phyloP scores from a whole-genome alignment of 2,888 invertebrate species.

The Pasiphila rectangulata region DNA sequence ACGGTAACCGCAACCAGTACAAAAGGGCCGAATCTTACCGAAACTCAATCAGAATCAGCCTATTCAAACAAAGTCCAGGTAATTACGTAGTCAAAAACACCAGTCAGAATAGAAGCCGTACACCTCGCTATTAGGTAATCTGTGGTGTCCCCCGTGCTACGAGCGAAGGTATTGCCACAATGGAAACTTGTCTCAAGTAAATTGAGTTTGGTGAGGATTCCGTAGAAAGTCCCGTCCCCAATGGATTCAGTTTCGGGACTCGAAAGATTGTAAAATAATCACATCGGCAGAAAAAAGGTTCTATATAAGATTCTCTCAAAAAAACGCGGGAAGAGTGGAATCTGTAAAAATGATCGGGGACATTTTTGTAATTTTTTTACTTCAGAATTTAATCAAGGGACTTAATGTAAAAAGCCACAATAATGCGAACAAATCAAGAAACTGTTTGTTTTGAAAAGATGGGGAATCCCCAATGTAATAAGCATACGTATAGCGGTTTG shows the following conservation, averaged over 20 bases:
- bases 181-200: conserved; percentile 63
- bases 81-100: conserved; percentile 22
- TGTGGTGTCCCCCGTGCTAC: conserved; percentile 23
- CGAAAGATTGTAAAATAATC: too few species aligned
- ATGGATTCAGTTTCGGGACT: conserved; percentile 4
- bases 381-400: too few species aligned
- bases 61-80: conserved; percentile 16
- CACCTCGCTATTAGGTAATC: conserved; percentile 9
- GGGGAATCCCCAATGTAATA: too few species aligned
- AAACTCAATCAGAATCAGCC: conserved; percentile 2
- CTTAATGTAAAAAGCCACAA: too few species aligned
- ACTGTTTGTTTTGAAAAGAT: too few species aligned
- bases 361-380: too few species aligned
- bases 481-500: too few species aligned
- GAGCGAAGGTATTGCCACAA: conserved; percentile 58
- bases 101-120: conserved; percentile 27
- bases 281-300: too few species aligned
- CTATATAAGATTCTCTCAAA: too few species aligned
- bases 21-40: conserved; percentile 14
- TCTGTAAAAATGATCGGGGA: too few species aligned
- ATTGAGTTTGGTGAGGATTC: conserved; percentile 50
- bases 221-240: conserved; percentile 39
- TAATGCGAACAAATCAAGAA: too few species aligned
- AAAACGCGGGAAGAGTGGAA: too few species aligned
- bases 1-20: conserved; percentile 6